A percentile compares a stretch with the other conserved stretches of the same genome.
Evolutionary conservation across 2,797 vertebrate species (phyloP).

Genomic region (Danio jaintianensis): DNA sequence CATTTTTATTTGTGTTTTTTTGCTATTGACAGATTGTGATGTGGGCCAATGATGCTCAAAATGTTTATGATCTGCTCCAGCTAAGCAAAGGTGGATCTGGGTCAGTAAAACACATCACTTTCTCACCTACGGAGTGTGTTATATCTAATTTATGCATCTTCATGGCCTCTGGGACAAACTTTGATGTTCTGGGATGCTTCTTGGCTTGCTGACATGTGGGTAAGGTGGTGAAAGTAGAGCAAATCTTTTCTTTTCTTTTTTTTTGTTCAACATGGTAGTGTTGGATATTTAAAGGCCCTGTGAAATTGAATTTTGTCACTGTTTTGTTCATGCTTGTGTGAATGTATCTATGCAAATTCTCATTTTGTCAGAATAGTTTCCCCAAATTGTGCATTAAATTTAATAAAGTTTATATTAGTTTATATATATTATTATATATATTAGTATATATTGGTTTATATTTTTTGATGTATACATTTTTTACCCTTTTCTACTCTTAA

Average conservation of each 20-base stretch:
- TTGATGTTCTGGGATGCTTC: slow-evolving; percentile 39
- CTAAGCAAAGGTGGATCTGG: slow-evolving; percentile 53
- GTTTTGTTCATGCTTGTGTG: not conserved
- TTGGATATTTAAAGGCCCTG: slow-evolving; percentile 1
- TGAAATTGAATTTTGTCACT: not conserved
- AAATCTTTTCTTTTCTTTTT: not conserved
- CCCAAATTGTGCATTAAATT: not conserved
- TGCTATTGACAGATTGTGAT: slow-evolving; percentile 44
- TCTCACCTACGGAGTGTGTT: slow-evolving; percentile 53
- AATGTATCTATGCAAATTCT: not conserved
- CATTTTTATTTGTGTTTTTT: not conserved
- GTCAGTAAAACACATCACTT: slow-evolving; percentile 45
- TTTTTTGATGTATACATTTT: not conserved
- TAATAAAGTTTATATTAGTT: not conserved
- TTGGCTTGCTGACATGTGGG: slow-evolving; percentile 8
- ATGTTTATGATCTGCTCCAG: slow-evolving; percentile 41
- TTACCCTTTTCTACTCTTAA: no score
- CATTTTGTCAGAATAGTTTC: no score
- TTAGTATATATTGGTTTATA: no score
- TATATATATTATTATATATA: no score
- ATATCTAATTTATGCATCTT: slow-evolving; percentile 54
- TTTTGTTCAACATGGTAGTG: not conserved
- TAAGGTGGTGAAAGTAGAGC: slow-evolving; percentile 7
- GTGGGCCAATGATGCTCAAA: slow-evolving; percentile 37
- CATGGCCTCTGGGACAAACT: slow-evolving; percentile 20